Conservation (phyloP, 2,797 vertebrate species). For the Falco cherrug region DNA sequence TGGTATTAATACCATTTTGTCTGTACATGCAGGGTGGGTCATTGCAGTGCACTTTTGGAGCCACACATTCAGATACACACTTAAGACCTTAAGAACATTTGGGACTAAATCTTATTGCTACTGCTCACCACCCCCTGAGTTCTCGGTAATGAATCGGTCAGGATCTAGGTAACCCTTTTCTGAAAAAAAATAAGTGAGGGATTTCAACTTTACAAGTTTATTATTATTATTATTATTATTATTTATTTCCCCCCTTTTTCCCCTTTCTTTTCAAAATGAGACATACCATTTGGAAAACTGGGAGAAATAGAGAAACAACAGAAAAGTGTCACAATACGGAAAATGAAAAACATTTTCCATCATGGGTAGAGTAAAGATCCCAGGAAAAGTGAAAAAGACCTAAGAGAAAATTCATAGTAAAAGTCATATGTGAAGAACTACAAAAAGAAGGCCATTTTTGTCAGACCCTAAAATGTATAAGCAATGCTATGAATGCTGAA, state of each 20-base stretch:
- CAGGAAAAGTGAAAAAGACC: neutral
- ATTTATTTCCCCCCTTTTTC: too few relatives aligned
- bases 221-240: neutral
- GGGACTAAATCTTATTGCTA: neutral
- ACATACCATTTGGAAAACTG: neutral
- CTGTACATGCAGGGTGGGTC: neutral
- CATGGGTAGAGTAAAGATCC: neutral
- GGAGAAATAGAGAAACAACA: neutral
- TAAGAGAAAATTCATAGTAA: neutral
- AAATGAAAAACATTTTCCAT: neutral
- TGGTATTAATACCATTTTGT: neutral
- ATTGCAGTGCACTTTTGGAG: neutral
- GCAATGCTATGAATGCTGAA: neutral
- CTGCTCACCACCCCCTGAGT: fast-evolving
- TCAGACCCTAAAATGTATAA: neutral
- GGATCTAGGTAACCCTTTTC: neutral
- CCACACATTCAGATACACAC: neutral
- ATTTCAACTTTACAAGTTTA: neutral
- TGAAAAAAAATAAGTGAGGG: neutral
- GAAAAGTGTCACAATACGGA: neutral
- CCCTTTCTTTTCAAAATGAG: neutral
- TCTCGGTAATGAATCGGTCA: neutral
- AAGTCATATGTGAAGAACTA: neutral
- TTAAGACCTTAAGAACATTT: neutral
- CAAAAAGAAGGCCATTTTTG: neutral